Evolutionary conservation across 2,113 vertebrate genomes (phyloP).

Genomic region (Corythaeola cristata): DNA sequence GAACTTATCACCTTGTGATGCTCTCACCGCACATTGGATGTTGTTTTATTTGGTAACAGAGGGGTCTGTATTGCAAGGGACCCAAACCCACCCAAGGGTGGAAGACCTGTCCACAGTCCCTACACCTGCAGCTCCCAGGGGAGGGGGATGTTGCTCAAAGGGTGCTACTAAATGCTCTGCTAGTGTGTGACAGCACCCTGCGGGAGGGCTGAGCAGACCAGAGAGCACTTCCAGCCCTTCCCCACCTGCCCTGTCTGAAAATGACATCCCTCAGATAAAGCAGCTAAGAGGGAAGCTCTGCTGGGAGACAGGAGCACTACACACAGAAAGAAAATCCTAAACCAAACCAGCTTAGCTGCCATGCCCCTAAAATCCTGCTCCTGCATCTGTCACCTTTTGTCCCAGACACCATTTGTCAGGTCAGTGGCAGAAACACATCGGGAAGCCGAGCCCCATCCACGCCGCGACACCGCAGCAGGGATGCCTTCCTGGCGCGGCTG

Average conservation of each 20-base stretch:
- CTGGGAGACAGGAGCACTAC: neutral
- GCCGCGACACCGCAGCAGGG: fast-evolving
- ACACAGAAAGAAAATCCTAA: neutral
- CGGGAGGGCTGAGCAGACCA: neutral
- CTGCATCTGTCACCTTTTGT: neutral
- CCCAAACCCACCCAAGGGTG: too few relatives aligned
- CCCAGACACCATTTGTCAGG: neutral
- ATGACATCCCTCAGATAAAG: neutral
- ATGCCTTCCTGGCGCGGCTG: neutral
- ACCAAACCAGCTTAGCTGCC: neutral
- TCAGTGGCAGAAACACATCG: neutral
- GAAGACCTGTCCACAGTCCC: neutral
- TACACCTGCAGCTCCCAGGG: neutral
- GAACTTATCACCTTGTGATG: neutral
- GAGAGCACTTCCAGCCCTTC: neutral
- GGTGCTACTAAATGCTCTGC: neutral
- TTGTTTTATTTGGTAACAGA: neutral
- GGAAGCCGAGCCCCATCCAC: neutral
- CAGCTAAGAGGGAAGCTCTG: neutral
- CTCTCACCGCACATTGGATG: neutral
- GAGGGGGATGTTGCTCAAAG: neutral
- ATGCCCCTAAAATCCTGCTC: neutral
- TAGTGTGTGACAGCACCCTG: neutral
- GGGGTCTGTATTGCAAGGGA: neutral
- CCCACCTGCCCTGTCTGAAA: neutral